Percentiles rank a stretch among this genome's conserved stretches.
Conservation (phyloP, 2,888 invertebrate genomes). For the Melinaea marsaeus region DNA sequence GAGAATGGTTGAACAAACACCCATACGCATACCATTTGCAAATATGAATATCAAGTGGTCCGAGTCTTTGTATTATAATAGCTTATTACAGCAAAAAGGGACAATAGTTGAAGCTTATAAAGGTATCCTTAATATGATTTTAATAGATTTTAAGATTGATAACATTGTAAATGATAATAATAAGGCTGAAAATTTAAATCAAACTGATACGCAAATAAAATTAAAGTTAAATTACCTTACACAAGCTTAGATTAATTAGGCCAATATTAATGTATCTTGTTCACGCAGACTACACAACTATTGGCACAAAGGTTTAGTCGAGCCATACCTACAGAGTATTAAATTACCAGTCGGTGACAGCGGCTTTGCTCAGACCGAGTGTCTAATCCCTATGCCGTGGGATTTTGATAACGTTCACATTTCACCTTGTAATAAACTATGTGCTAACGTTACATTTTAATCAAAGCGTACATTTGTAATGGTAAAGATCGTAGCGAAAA, state of each 20-base stretch:
- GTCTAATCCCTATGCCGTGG: conserved; percentile 20
- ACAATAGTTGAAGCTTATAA: not conserved
- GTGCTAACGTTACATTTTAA: not conserved
- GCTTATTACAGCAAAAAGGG: conserved; percentile 12
- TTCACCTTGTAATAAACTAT: conserved; percentile 9
- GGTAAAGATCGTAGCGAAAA: not conserved
- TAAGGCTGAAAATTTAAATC: not conserved
- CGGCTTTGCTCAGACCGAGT: conserved; percentile 20
- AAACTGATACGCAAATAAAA: not conserved
- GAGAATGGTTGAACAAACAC: conserved; percentile 48
- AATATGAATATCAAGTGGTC: conserved; percentile 51
- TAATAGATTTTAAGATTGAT: not conserved
- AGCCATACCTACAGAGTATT: conserved; percentile 20
- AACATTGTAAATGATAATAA: not conserved
- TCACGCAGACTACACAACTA: conserved; percentile 12
- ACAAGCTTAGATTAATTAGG: no score
- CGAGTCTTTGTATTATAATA: conserved; percentile 21
- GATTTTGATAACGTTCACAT: conserved; percentile 16
- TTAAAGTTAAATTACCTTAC: no score
- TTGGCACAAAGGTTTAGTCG: conserved; percentile 21
- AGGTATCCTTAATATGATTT: not conserved
- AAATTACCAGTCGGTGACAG: conserved; percentile 26
- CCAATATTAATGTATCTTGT: conserved; percentile 10
- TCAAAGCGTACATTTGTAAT: not conserved
- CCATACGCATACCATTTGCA: conserved; percentile 56